Conservation (phyloP, 1,140 invertebrate species). For the Tenebrio molitor region DNA sequence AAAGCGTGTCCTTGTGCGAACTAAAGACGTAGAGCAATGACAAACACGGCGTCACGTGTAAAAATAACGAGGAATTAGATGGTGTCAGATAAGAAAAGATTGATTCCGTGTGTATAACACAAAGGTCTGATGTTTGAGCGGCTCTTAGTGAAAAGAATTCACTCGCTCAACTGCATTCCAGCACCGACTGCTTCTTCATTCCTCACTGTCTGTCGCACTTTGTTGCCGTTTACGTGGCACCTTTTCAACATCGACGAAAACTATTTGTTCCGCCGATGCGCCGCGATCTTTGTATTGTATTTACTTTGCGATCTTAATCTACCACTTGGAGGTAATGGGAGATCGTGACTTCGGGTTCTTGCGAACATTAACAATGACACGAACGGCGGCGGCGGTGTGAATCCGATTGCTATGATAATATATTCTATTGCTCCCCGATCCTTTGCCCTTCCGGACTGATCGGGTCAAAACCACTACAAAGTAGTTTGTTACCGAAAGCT, state of each 20-base stretch:
- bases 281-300: no score
- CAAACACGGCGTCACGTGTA: constrained; percentile 17
- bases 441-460: constrained; percentile 43
- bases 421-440: constrained; percentile 47
- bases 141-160: constrained; percentile 32
- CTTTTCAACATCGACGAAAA: background rate
- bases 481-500: constrained; percentile 46
- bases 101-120: constrained; percentile 30
- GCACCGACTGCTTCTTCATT: constrained; percentile 23
- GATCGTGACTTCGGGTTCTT: no score
- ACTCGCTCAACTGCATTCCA: constrained; percentile 32
- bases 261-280: no score
- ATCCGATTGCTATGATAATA: constrained; percentile 48
- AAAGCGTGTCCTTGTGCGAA: background rate
- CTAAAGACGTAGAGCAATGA: background rate
- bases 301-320: no score
- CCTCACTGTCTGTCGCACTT: constrained; percentile 19
- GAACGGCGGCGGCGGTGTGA: constrained; percentile 1
- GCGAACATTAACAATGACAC: constrained; percentile 5
- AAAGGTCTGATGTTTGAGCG: constrained; percentile 35
- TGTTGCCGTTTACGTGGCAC: constrained; percentile 16
- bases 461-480: constrained; percentile 46
- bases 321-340: no score
- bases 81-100: constrained; percentile 33
- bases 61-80: constrained; percentile 32